Evolutionary conservation across 2,113 vertebrate genomes (phyloP), one percentile per base, ranked within the genome.

Genomic region (Epinephelus cyanopodus): DNA sequence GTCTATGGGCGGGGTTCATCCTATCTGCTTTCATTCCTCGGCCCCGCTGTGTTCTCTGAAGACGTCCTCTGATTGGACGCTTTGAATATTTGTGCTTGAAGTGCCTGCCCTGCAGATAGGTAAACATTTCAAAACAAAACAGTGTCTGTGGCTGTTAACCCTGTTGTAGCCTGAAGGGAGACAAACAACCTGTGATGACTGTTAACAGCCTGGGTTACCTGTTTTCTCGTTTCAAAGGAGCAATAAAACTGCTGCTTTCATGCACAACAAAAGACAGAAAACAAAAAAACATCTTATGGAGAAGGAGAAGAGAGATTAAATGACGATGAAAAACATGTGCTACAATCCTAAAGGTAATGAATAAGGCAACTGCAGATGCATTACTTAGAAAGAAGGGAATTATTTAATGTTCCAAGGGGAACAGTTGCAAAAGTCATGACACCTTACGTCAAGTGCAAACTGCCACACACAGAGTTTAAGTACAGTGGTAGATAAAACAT

Each of bases 21-120:
- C 77, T 77, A 69, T 87, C 77, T 71, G 84, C 77, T 87, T 74
- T 86, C 83, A 79, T 64, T 84, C 83, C 57, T 79, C 11, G 3
- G 0, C 14, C 58, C 29, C 17, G 10, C 66, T 62, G 68, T 74
- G 52, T 80, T 60, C 58, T 63, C 70, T 3, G 17, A 47, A 72
- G 67, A 52, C 68, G 19, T 60, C 83, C 42, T 79, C 48, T 74
- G 87, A 89, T 92, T 91, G 89, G 92, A 1, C 4, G 25, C 62
- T 93, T 92, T 91, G 88, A 92, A 90, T 77, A 53, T 74, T 58
- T 85, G 70, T 66, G 74, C 23, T 64, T 1, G 6, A 48, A 33
- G 17, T 45, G 71, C 10, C 6, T 64, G 17, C 79, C 52, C 74
- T 13, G 60, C 64, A 79, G 58, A 86, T 47, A 86, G 84, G 79